Conservation (phyloP, 2,888 invertebrate genomes). For the Geophilus truncorum region DNA sequence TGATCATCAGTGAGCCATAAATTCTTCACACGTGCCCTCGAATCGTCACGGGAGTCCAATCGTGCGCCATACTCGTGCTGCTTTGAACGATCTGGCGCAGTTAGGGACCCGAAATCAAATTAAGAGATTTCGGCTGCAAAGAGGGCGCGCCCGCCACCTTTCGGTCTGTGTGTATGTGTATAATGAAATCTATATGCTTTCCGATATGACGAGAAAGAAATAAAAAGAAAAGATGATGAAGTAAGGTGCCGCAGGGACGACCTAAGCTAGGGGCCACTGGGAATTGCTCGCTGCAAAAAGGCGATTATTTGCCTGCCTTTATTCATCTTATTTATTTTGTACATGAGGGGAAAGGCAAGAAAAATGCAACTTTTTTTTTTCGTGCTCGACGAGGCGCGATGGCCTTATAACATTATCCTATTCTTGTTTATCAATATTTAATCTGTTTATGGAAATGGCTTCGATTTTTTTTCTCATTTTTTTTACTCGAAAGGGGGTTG, state of each 20-base stretch:
- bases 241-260: conserved; percentile 19
- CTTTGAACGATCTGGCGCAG: conserved; percentile 19
- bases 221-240: conserved; percentile 23
- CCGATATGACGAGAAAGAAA: conserved; percentile 15
- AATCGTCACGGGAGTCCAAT: conserved; percentile 19
- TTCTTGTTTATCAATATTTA: conserved; percentile 4
- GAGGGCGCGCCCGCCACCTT: conserved; percentile 21
- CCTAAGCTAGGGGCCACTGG: background rate
- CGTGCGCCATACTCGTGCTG: background rate
- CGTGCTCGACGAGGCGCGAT: background rate
- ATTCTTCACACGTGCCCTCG: conserved; percentile 21
- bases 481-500: background rate
- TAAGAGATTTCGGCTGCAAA: conserved; percentile 19
- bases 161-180: conserved; percentile 12
- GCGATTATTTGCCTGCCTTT: conserved; percentile 25
- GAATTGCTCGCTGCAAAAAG: background rate
- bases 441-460: conserved; percentile 1
- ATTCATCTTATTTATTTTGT: conserved; percentile 17
- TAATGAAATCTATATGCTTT: conserved; percentile 27
- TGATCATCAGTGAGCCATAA: conserved; percentile 27
- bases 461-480: background rate
- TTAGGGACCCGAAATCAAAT: conserved; percentile 27
- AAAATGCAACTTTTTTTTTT: background rate
- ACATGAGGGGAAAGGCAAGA: background rate
- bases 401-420: background rate